A percentile compares a stretch with the other conserved stretches of the same genome.
Conservation (phyloP, 2,113 vertebrate species). For the Mormoops blainvillei region DNA sequence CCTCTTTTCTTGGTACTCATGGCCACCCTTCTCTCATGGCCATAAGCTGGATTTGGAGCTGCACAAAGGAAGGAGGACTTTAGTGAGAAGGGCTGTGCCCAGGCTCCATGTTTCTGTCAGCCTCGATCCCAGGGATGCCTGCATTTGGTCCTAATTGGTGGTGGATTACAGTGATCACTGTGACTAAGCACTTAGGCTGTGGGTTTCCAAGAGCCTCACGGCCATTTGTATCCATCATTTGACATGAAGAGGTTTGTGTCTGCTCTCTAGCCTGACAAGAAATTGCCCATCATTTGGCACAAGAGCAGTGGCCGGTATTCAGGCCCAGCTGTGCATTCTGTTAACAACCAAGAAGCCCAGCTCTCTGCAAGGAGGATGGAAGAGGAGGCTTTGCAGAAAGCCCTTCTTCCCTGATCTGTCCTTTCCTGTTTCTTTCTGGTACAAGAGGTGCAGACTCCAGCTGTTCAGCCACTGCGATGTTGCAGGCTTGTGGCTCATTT, state of each 20-base stretch:
- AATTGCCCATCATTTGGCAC: not conserved
- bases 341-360: not conserved
- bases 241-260: constrained; percentile 18
- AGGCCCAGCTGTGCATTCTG: not conserved
- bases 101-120: not conserved
- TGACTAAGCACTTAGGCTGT: constrained; percentile 32
- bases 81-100: not conserved
- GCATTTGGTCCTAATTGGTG: constrained; percentile 25
- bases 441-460: not conserved
- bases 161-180: not conserved
- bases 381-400: not conserved
- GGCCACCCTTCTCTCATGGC: not conserved
- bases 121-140: not conserved
- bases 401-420: not conserved
- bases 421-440: not conserved
- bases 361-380: not conserved
- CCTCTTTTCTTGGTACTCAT: not conserved
- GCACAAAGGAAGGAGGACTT: not conserved
- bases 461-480: not conserved
- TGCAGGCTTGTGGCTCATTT: not conserved
- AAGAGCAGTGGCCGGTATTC: not conserved
- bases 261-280: constrained; percentile 1
- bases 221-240: not conserved
- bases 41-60: not conserved
- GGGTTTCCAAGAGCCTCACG: not conserved